phyloP scores from a whole-genome alignment of 2,113 vertebrate genomes.

The Gymnobelideus leadbeateri region DNA sequence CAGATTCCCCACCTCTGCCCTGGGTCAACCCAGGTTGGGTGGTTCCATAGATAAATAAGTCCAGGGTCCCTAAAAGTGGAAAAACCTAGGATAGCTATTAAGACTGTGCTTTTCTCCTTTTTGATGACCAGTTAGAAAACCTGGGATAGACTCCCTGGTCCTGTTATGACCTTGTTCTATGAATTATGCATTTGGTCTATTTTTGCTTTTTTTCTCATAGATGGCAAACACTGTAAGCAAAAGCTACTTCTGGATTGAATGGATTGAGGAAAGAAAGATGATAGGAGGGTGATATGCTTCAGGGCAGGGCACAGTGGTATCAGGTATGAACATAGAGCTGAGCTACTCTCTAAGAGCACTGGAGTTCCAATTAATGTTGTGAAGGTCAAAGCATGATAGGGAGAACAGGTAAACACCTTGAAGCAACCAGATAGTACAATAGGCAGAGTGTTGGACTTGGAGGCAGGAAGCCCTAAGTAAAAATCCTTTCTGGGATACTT shows the following conservation, averaged over 20 bases:
- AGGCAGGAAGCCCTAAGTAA: background rate
- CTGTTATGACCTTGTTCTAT: background rate
- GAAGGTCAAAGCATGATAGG: background rate
- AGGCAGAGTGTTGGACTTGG: background rate
- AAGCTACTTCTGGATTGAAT: background rate
- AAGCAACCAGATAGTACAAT: background rate
- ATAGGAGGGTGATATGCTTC: background rate
- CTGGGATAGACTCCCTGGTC: background rate
- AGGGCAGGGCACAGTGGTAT: background rate
- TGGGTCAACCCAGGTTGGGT: background rate
- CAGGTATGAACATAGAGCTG: background rate
- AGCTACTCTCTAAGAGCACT: background rate
- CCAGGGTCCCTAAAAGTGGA: background rate
- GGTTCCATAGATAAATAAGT: background rate
- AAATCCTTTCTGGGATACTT: background rate
- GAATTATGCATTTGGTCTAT: background rate
- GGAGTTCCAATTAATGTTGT: background rate
- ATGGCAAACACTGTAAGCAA: background rate
- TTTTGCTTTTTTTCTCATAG: background rate
- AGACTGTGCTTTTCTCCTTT: background rate
- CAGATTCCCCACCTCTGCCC: too few species aligned
- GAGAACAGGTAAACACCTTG: background rate
- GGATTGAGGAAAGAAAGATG: background rate
- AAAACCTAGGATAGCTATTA: background rate
- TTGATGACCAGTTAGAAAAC: background rate